A percentile compares a stretch with the other conserved stretches of the same genome.
These are phyloP conservation scores for Mesitornis unicolor DNA, from an alignment of 2,113 vertebrate genomes.

Conservation along the genomic window DNA sequence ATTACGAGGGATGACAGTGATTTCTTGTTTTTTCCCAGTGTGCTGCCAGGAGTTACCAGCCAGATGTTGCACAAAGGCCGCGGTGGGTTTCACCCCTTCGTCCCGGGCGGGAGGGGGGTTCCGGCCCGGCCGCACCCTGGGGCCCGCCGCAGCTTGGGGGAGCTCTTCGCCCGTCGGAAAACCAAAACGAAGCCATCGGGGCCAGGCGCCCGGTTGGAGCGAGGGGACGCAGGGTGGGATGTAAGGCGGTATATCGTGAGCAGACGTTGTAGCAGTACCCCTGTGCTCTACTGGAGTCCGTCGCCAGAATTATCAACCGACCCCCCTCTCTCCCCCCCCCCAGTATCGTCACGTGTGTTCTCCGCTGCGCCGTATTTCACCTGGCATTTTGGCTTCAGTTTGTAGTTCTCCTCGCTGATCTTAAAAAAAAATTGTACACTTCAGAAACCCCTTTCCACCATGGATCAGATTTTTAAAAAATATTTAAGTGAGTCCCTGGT, in stretches of 20 bases:
- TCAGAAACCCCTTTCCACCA: neutral
- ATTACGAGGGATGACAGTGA: neutral
- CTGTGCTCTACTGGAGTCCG: accelerated
- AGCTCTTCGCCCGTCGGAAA: neutral
- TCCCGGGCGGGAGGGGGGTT: neutral
- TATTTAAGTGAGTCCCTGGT: neutral
- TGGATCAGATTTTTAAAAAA: accelerated
- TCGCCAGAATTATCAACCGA: accelerated
- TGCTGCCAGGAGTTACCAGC: neutral
- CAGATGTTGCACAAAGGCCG: neutral
- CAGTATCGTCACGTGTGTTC: accelerated
- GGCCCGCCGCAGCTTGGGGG: neutral
- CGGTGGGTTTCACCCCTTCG: neutral
- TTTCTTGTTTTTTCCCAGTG: neutral
- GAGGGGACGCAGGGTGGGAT: no score
- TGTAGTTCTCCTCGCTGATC: neutral
- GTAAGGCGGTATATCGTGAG: accelerated
- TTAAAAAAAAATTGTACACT: accelerated
- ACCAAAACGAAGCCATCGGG: neutral
- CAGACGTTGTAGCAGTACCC: accelerated
- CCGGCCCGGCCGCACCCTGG: no score
- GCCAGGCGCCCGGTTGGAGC: no score
- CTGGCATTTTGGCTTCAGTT: neutral
- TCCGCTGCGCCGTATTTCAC: accelerated
- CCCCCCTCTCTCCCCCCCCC: neutral